phyloP scores from a whole-genome alignment of 1,140 invertebrate genomes.

The Trachelipus rathkii region DNA sequence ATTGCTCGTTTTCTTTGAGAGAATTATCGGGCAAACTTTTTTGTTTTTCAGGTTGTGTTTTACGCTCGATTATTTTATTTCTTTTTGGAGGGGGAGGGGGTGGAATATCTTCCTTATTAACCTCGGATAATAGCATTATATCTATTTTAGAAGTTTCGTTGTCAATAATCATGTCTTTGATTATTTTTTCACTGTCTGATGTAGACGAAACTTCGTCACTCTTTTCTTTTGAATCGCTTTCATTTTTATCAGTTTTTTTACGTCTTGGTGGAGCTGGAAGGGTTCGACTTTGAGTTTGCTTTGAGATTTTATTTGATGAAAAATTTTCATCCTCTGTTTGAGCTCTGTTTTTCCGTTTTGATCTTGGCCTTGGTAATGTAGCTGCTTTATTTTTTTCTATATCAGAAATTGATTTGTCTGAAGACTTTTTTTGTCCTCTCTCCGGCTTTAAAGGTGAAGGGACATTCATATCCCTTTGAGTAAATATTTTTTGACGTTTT shows the following conservation, averaged over 20 bases:
- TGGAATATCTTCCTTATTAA: neutral
- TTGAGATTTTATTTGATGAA: neutral
- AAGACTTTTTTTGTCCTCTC: neutral
- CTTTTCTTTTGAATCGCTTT: neutral
- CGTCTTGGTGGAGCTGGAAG: neutral
- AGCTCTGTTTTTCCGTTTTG: neutral
- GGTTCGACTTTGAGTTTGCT: neutral
- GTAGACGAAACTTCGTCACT: too few species aligned
- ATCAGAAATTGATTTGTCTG: neutral
- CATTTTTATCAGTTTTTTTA: neutral
- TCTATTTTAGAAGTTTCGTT: too few species aligned
- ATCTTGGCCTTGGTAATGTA: neutral
- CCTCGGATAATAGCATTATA: too few species aligned
- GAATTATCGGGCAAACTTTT: neutral
- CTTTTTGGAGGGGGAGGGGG: neutral
- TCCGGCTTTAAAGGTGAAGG: neutral
- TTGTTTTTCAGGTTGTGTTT: neutral
- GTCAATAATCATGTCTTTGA: too few species aligned
- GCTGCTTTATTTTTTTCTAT: neutral
- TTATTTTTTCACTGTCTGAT: too few species aligned
- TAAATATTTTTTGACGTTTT: neutral
- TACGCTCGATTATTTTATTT: neutral
- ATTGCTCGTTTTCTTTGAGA: neutral
- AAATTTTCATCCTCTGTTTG: neutral
- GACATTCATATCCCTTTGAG: neutral